Base-by-base conservation (phyloP, 2,113 vertebrate genomes). In the Pagrus major region DNA sequence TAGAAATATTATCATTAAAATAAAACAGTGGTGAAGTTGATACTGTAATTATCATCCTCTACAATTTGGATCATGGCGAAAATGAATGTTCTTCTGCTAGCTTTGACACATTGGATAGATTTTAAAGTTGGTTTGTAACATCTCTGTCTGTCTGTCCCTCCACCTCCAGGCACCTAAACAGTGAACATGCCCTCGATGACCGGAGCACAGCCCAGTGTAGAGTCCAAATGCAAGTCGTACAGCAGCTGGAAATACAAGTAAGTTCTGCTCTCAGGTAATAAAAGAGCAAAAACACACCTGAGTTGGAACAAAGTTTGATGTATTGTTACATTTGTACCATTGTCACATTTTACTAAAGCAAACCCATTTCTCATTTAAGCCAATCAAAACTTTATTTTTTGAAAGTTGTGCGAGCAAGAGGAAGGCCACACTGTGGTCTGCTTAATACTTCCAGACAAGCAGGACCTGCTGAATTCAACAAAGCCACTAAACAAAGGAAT, bases 221-320 rank as follows among this genome's bases (percentile, higher is more conserved):
- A 86, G 97, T 98, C 87, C 98, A 99, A 93, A 99, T 99, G 98
- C 98, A 99, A 81, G 98, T 99, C 77, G 98, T 98, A 80, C 98
- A 99, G 86, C 98, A 99, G 88, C 95, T 99, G 94, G 98, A 99
- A 96, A 98, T 99, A 93, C 98, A 99, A 95, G 98, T 99, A 94
- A 86, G 96, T 95, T 23, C 37, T 21, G 20, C 27, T 44, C 51
- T 54, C 4, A 27, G 9, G 16, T 18, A 27, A 52, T 21, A 56
- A 51, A n/a, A 61, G n/a, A 27, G 3, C 2, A 27, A 59, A 54
- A 71, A 71, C 25, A 59, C n/a, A 9, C 12, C n/a, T 61, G 20
- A 23, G 37, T 29, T 20, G 15, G 31, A 73, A 58, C 6, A 31
- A 47, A 65, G 12, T 68, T 18, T 0, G 2, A 21, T 68, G 35